These are phyloP conservation scores for Bubo scandiacus DNA, from an alignment of 2,113 vertebrate species.

Conservation along the genomic window DNA sequence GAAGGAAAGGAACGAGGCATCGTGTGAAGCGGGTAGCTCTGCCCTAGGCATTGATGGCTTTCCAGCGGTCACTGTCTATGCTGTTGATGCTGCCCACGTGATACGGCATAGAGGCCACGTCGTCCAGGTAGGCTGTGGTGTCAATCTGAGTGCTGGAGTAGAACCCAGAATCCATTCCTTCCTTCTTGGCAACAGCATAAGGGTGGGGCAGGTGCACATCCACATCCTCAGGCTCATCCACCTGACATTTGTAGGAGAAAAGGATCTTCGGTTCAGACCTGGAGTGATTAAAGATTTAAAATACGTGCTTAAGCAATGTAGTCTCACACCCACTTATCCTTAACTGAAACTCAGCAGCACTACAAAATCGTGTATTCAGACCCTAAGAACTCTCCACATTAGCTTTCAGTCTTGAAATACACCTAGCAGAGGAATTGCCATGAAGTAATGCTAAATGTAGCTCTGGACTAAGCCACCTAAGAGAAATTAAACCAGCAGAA, in stretches of 20 bases:
- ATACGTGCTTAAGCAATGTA: not conserved
- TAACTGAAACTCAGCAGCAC: not conserved
- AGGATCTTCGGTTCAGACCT: slow-evolving; percentile 98
- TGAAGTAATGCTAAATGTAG: not conserved
- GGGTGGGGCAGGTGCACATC: slow-evolving; percentile 94
- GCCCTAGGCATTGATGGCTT: slow-evolving; percentile 83
- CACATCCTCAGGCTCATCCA: slow-evolving; percentile 92
- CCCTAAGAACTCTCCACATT: not conserved
- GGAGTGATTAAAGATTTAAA: not conserved
- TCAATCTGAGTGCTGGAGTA: slow-evolving; percentile 96
- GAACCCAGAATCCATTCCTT: slow-evolving; percentile 80
- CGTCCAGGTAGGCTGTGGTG: slow-evolving; percentile 88
- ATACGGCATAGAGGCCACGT: slow-evolving; percentile 88
- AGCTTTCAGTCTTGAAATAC: not conserved
- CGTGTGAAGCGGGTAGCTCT: not conserved
- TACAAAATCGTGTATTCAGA: not conserved
- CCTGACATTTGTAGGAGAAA: slow-evolving; percentile 98
- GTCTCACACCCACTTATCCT: not conserved
- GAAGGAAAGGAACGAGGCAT: not conserved
- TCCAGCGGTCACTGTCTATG: slow-evolving; percentile 93
- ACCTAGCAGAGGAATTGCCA: not conserved
- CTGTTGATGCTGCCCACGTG: slow-evolving; percentile 89
- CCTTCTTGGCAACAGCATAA: slow-evolving; percentile 83
- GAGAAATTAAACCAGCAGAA: not conserved
- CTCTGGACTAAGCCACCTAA: not conserved